phyloP scores from a whole-genome alignment of 2,888 invertebrate species.

The Gymnosoma rotundatum region DNA sequence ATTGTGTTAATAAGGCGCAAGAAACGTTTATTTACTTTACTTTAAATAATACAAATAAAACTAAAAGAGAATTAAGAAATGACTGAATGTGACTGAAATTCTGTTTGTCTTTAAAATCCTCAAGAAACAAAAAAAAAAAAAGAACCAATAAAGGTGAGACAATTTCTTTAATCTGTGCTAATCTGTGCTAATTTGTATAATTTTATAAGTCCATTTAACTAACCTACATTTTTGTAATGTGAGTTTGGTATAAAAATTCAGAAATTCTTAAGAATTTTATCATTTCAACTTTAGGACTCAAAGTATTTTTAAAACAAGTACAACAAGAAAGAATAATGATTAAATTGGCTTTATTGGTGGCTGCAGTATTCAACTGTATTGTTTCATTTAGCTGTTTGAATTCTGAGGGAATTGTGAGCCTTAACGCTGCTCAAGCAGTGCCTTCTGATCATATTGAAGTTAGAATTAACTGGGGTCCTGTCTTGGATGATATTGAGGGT shows the following conservation, averaged over 20 bases:
- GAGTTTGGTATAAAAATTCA: slow-evolving; percentile 56
- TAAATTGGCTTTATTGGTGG: not conserved
- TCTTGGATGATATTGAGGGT: slow-evolving; percentile 57
- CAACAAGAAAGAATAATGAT: slow-evolving; percentile 19
- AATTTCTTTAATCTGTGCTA: not conserved
- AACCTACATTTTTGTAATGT: slow-evolving; percentile 25
- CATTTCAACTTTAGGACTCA: slow-evolving; percentile 46
- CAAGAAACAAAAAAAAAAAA: no score
- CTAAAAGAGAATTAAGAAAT: slow-evolving; percentile 19
- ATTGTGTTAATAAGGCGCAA: not conserved
- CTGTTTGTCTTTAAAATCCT: slow-evolving; percentile 34
- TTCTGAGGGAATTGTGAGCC: not conserved
- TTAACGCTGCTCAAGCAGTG: not conserved
- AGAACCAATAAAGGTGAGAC: not conserved
- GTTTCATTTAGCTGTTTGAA: slow-evolving; percentile 5
- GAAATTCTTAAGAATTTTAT: slow-evolving; percentile 28
- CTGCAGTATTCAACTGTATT: not conserved
- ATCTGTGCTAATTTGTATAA: no score
- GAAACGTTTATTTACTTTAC: not conserved
- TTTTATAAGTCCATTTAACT: not conserved
- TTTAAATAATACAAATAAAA: slow-evolving; percentile 13
- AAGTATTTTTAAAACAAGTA: not conserved
- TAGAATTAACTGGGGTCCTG: slow-evolving; percentile 61
- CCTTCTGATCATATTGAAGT: not conserved
- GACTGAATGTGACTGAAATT: not conserved